phyloP scores from a whole-genome alignment of 2,888 invertebrate genomes.

The Drosophila cognata region DNA sequence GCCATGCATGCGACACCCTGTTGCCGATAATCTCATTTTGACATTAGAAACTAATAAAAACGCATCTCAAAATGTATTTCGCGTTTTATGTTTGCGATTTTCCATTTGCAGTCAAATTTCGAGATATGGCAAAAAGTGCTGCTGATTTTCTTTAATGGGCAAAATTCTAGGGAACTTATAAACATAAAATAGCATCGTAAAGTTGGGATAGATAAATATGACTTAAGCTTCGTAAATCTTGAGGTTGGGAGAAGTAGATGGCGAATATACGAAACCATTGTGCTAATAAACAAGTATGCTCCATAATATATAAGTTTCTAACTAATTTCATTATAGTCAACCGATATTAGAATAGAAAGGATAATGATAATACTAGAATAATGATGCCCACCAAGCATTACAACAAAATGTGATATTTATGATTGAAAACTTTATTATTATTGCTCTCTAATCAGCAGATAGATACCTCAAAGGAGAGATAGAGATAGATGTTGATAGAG shows the following conservation, averaged over 20 bases:
- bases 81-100: slow-evolving; percentile 9
- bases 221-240: not conserved
- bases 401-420: too few species aligned
- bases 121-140: not conserved
- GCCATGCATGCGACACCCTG: slow-evolving; percentile 14
- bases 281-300: not conserved
- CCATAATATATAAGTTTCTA: not conserved
- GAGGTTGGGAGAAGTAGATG: not conserved
- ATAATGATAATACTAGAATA: not conserved
- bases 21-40: slow-evolving; percentile 65
- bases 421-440: not conserved
- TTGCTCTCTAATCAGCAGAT: not conserved
- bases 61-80: slow-evolving; percentile 12
- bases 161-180: not conserved
- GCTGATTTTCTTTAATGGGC: not conserved
- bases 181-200: not conserved
- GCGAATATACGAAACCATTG: not conserved
- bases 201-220: not conserved
- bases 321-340: not conserved
- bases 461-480: fast-evolving
- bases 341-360: not conserved
- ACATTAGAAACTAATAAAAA: slow-evolving; percentile 76
- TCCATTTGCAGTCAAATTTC: slow-evolving; percentile 23
- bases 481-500: too few species aligned
- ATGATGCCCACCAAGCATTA: not conserved